Conservation (phyloP, 2,797 vertebrate species). For the Bucorvus abyssinicus region DNA sequence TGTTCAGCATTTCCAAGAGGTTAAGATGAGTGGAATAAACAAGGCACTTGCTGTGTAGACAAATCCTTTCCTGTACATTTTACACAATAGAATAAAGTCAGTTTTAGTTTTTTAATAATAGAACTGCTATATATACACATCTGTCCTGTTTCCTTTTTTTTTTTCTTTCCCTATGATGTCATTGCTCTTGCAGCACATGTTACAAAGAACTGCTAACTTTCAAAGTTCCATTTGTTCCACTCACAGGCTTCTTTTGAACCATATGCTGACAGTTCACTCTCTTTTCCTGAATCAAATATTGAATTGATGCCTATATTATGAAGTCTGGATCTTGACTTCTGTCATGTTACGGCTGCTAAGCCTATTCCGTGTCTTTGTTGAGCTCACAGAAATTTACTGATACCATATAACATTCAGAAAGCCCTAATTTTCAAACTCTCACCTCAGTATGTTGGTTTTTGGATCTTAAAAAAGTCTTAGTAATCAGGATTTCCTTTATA, state of each 20-base stretch:
- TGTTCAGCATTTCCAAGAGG: not conserved
- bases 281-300: not conserved
- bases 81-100: not conserved
- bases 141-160: not conserved
- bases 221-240: not conserved
- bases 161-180: not conserved
- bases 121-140: not conserved
- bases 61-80: not conserved
- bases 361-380: not conserved
- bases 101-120: not conserved
- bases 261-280: not conserved
- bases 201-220: not conserved
- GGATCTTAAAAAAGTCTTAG: not conserved
- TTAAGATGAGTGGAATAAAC: not conserved
- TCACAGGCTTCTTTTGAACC: not conserved
- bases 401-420: not conserved
- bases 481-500: not conserved
- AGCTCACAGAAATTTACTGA: not conserved
- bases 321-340: not conserved
- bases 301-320: not conserved
- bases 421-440: not conserved
- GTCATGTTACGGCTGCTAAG: not conserved
- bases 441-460: not conserved
- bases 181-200: not conserved
- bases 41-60: not conserved